Conservation (phyloP, 2,888 invertebrate species). For the Andrena hattorfiana region DNA sequence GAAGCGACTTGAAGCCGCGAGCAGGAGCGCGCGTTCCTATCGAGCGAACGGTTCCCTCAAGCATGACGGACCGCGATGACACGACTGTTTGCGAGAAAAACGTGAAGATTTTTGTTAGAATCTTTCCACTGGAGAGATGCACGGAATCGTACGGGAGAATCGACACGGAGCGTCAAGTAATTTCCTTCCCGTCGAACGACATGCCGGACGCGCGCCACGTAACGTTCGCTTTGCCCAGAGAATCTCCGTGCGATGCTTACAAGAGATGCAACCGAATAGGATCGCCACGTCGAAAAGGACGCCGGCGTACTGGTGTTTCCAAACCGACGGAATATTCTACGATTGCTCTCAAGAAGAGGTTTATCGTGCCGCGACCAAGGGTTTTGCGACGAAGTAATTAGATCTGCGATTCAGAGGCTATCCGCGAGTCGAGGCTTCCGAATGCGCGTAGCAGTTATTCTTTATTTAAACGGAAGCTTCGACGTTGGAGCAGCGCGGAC, state of each 20-base stretch:
- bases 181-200: background rate
- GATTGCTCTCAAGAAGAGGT: conserved; percentile 82
- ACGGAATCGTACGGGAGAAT: conserved; percentile 67
- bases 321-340: conserved; percentile 83
- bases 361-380: conserved; percentile 78
- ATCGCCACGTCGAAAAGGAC: conserved; percentile 56
- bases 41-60: background rate
- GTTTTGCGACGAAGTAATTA: conserved; percentile 81
- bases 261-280: conserved; percentile 72
- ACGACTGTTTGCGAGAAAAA: conserved; percentile 45
- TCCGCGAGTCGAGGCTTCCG: background rate
- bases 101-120: conserved; percentile 71
- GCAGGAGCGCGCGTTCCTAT: background rate
- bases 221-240: conserved; percentile 62
- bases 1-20: background rate
- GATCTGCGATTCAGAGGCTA: background rate
- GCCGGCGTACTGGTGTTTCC: conserved; percentile 82
- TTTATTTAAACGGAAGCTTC: background rate
- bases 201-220: background rate
- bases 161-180: conserved; percentile 66
- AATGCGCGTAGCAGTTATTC: background rate
- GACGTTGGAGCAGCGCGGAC: too few relatives aligned
- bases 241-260: conserved; percentile 82
- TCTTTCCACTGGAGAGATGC: conserved; percentile 63
- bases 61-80: conserved; percentile 57